These are phyloP conservation scores for Ramazzottius varieornatus DNA, from an alignment of 2,888 invertebrate genomes.

Conservation along the genomic window DNA sequence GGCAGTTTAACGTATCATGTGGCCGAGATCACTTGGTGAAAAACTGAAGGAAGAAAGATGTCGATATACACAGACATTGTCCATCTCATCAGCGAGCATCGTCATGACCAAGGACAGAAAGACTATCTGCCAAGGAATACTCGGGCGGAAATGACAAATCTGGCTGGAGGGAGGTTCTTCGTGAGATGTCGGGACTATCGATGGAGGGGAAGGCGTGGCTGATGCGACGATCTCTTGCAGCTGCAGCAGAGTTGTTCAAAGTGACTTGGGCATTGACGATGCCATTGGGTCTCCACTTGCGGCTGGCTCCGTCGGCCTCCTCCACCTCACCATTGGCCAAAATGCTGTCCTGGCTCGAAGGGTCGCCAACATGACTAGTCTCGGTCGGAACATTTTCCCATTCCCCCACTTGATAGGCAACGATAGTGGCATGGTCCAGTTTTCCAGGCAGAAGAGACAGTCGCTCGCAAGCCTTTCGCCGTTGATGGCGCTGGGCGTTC, in stretches of 20 bases:
- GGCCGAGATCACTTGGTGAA: no score
- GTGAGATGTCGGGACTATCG: conserved; percentile 1
- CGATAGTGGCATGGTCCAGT: conserved; percentile 58
- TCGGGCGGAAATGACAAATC: no score
- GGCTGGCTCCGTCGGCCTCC: not conserved
- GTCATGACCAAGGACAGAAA: no score
- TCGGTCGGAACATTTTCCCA: not conserved
- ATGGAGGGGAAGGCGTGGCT: not conserved
- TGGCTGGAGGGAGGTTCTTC: no score
- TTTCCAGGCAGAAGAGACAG: conserved; percentile 55
- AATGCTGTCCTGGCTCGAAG: no score
- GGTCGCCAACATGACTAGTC: not conserved
- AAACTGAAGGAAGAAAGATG: no score
- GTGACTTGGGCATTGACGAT: not conserved
- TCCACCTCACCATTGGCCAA: not conserved
- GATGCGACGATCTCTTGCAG: not conserved
- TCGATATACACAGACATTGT: no score
- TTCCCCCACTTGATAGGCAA: conserved; percentile 44
- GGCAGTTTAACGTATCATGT: no score
- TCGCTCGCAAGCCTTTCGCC: conserved; percentile 43
- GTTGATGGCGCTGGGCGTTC: conserved; percentile 30
- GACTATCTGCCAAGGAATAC: no score
- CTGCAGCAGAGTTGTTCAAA: not conserved
- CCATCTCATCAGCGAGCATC: no score
- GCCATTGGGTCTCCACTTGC: no score